Evolutionary conservation across 2,888 invertebrate genomes (phyloP).

Genomic region (Drosophila greeni): DNA sequence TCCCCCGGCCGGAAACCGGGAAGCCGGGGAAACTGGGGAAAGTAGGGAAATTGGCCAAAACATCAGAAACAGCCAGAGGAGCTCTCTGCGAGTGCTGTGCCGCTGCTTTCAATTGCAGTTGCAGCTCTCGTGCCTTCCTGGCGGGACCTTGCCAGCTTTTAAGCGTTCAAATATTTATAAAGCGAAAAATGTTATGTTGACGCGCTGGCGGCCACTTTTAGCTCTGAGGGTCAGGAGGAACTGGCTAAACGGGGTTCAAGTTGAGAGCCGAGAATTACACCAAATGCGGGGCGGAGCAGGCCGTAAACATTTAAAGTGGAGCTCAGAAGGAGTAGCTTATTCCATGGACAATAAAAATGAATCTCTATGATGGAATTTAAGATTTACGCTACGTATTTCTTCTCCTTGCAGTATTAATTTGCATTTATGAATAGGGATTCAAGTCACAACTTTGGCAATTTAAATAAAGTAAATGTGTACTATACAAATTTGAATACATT

Average conservation of each 20-base stretch:
- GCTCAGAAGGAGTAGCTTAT: background rate
- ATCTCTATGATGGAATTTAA: background rate
- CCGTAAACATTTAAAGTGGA: conserved; percentile 7
- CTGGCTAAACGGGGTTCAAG: conserved; percentile 31
- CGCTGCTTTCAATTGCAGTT: conserved; percentile 22
- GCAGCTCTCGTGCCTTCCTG: conserved; percentile 21
- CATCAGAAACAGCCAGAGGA: conserved; percentile 33
- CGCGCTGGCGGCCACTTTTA: conserved; percentile 40
- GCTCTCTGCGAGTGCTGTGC: conserved; percentile 7
- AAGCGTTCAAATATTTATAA: conserved; percentile 68
- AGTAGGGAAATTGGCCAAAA: conserved; percentile 35
- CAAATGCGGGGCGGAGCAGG: conserved; percentile 39
- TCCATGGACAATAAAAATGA: background rate
- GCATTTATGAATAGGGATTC: background rate
- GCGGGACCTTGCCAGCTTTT: conserved; percentile 51
- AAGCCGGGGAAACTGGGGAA: conserved; percentile 15
- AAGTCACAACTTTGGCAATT: background rate
- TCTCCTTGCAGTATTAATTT: background rate
- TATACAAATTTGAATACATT: too few species aligned
- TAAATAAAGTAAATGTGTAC: background rate
- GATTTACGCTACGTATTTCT: background rate
- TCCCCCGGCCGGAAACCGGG: conserved; percentile 10
- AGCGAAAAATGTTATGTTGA: conserved; percentile 60
- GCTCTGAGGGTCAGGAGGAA: conserved; percentile 16
- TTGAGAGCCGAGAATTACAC: conserved; percentile 60